These are phyloP conservation scores for Andrena dorsata DNA, from an alignment of 2,888 invertebrate genomes.

Conservation along the genomic window DNA sequence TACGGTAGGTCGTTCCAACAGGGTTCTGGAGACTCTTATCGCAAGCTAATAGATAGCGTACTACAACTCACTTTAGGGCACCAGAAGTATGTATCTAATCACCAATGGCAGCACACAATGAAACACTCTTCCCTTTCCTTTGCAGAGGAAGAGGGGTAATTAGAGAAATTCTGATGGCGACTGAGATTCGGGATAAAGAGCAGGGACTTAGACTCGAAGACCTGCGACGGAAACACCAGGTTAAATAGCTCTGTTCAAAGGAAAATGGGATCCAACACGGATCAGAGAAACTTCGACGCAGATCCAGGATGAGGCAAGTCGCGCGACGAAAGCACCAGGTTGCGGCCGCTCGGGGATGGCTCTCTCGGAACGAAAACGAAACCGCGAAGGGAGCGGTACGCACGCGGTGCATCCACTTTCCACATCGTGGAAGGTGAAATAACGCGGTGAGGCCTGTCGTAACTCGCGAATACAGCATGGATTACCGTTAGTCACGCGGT, in stretches of 20 bases:
- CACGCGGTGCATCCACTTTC: slow-evolving; percentile 59
- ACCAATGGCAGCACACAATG: too few species aligned
- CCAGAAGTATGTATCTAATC: too few species aligned
- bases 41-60: too few species aligned
- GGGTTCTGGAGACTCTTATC: too few species aligned
- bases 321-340: not conserved
- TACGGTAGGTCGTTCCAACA: too few species aligned
- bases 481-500: slow-evolving; percentile 55
- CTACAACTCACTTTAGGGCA: too few species aligned
- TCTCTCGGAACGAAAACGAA: slow-evolving; percentile 62
- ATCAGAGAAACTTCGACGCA: not conserved
- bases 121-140: too few species aligned
- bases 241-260: not conserved
- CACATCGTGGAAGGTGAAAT: slow-evolving; percentile 46
- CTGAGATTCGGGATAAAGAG: too few species aligned
- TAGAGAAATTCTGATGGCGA: too few species aligned
- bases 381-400: slow-evolving; percentile 41
- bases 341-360: not conserved
- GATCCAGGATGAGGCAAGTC: not conserved
- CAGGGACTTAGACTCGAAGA: too few species aligned
- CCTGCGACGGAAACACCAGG: too few species aligned
- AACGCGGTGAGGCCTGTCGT: slow-evolving; percentile 31
- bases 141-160: too few species aligned
- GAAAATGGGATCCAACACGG: not conserved
- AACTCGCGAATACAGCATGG: slow-evolving; percentile 42